These are phyloP conservation scores for Athene noctua DNA, from an alignment of 2,113 vertebrate species.

Conservation along the genomic window DNA sequence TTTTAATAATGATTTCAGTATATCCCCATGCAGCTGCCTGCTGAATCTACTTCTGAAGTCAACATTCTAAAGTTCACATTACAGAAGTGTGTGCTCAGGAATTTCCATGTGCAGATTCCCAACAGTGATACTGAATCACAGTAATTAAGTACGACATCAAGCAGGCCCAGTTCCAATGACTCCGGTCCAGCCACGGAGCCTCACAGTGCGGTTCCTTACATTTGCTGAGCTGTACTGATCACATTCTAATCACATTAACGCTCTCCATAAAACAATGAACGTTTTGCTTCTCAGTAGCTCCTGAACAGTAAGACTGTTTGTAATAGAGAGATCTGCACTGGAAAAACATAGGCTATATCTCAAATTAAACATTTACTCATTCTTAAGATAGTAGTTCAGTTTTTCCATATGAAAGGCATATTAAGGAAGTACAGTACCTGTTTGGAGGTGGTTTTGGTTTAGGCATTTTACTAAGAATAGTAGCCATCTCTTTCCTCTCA, in stretches of 20 bases:
- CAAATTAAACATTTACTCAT: neutral
- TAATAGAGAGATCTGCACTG: neutral
- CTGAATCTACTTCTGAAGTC: neutral
- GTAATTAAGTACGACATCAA: neutral
- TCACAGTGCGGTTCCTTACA: neutral
- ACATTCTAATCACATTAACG: neutral
- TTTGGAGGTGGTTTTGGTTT: constrained; percentile 99
- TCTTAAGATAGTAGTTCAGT: neutral
- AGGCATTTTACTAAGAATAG: constrained; percentile 97
- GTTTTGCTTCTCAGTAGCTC: neutral
- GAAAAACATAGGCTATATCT: neutral
- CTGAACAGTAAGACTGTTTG: neutral
- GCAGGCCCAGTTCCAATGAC: neutral
- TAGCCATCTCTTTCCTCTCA: constrained; percentile 96
- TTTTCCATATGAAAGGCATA: neutral
- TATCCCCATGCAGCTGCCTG: neutral
- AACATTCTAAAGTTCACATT: neutral
- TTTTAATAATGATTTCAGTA: neutral
- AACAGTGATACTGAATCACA: neutral
- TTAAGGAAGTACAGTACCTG: constrained; percentile 77
- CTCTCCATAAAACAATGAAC: neutral
- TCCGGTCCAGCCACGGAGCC: neutral
- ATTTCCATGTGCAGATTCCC: neutral
- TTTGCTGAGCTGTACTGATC: neutral
- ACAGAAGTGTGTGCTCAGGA: neutral